A percentile compares a stretch with the other conserved stretches of the same genome.
phyloP scores from a whole-genome alignment of 2,797 vertebrate genomes.

The Taenioides sp. region DNA sequence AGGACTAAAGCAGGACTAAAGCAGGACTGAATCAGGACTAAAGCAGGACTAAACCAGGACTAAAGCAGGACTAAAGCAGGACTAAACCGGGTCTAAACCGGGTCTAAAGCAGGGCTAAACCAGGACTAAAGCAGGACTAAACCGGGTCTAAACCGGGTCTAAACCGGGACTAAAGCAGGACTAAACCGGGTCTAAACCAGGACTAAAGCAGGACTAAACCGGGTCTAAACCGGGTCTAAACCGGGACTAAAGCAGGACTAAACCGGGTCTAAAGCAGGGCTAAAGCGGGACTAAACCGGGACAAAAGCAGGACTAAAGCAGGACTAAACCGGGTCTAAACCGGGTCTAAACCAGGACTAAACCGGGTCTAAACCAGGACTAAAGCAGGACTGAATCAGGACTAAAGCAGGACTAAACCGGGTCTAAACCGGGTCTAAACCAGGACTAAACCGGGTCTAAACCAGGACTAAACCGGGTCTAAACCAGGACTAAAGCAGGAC shows the following conservation, averaged over 20 bases:
- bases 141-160: background rate
- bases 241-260: too few relatives aligned
- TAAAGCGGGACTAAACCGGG: too few relatives aligned
- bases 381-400: background rate
- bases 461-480: background rate
- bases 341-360: too few relatives aligned
- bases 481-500: too few relatives aligned
- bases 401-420: background rate
- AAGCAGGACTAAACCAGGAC: background rate
- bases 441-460: background rate
- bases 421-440: too few relatives aligned
- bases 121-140: background rate
- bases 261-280: too few relatives aligned
- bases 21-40: too few relatives aligned
- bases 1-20: too few relatives aligned
- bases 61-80: too few relatives aligned
- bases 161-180: background rate
- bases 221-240: too few relatives aligned
- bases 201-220: background rate
- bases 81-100: background rate
- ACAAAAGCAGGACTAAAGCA: too few relatives aligned
- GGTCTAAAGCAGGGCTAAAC: background rate
- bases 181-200: background rate
- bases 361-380: background rate
- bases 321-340: too few relatives aligned